Evolutionary conservation across 92 coral and sea anemone species (phyloP).

Genomic region (Epizoanthus scotinus): DNA sequence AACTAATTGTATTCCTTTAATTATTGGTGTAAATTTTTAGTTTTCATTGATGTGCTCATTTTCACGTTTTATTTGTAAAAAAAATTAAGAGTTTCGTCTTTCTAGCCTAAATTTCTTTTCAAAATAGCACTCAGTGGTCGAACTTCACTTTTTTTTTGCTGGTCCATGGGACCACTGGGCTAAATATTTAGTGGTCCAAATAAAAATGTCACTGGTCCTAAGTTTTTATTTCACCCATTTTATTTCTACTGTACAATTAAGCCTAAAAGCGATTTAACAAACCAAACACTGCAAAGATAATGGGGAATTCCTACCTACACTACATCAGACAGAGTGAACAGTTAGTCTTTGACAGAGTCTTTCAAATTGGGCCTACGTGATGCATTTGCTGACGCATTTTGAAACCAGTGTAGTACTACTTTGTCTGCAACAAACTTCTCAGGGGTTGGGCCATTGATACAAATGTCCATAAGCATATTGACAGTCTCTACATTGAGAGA

Average conservation of each 20-base stretch:
- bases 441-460: slow-evolving; percentile 36
- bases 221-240: slow-evolving; percentile 30
- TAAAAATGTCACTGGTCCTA: slow-evolving; percentile 23
- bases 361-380: slow-evolving; percentile 43
- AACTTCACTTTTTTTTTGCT: slow-evolving; percentile 24
- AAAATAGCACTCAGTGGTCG: slow-evolving; percentile 7
- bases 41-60: too few species aligned
- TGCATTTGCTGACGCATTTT: slow-evolving; percentile 29
- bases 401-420: slow-evolving; percentile 36
- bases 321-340: slow-evolving; percentile 18
- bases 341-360: slow-evolving; percentile 33
- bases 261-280: slow-evolving; percentile 21
- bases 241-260: not conserved
- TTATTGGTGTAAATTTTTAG: too few species aligned
- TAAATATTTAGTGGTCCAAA: slow-evolving; percentile 18
- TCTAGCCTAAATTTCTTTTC: too few species aligned
- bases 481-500: slow-evolving; percentile 43
- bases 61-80: too few species aligned
- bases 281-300: slow-evolving; percentile 20
- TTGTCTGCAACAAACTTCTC: slow-evolving; percentile 37
- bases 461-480: slow-evolving; percentile 40
- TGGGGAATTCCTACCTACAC: slow-evolving; percentile 17
- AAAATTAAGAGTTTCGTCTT: too few species aligned
- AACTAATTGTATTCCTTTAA: too few species aligned
- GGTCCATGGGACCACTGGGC: slow-evolving; percentile 31